Conservation (phyloP, 1,140 invertebrate genomes). For the Drosophila neocordata region DNA sequence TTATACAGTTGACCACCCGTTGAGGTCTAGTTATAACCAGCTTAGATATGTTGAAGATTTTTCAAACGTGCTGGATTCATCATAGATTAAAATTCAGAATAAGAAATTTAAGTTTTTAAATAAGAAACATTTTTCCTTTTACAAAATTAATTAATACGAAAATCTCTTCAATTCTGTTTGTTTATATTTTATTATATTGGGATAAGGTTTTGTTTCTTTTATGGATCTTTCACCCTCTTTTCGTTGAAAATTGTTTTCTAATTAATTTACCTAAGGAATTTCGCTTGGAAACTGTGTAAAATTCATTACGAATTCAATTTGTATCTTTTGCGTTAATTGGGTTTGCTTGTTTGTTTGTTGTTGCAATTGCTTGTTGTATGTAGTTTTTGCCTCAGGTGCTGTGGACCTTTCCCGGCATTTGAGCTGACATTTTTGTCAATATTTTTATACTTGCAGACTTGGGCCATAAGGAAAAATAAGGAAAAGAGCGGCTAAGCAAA, state of each 20-base stretch:
- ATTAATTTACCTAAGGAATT: slow-evolving; percentile 15
- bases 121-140: no score
- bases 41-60: slow-evolving; percentile 28
- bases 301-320: slow-evolving; percentile 71
- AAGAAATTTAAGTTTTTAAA: no score
- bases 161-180: neutral
- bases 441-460: slow-evolving; percentile 56
- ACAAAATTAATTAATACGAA: no score
- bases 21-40: slow-evolving; percentile 37
- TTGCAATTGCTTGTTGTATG: slow-evolving; percentile 25
- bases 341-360: slow-evolving; percentile 71
- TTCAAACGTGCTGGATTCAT: no score
- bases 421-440: slow-evolving; percentile 62
- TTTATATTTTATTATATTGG: neutral
- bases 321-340: slow-evolving; percentile 76
- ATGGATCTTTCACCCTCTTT: neutral
- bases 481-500: slow-evolving; percentile 47
- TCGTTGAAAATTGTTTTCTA: slow-evolving; percentile 17
- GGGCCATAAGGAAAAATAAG: slow-evolving; percentile 8
- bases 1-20: slow-evolving; percentile 30
- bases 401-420: slow-evolving; percentile 33
- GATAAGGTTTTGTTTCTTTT: neutral
- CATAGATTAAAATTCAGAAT: no score
- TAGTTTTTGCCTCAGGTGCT: slow-evolving; percentile 65
- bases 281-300: slow-evolving; percentile 11